Percentiles rank a stretch among this genome's conserved stretches.
These are phyloP conservation scores for Tokudaia muenninki DNA, from an alignment of 2,797 vertebrate species.

Conservation along the genomic window DNA sequence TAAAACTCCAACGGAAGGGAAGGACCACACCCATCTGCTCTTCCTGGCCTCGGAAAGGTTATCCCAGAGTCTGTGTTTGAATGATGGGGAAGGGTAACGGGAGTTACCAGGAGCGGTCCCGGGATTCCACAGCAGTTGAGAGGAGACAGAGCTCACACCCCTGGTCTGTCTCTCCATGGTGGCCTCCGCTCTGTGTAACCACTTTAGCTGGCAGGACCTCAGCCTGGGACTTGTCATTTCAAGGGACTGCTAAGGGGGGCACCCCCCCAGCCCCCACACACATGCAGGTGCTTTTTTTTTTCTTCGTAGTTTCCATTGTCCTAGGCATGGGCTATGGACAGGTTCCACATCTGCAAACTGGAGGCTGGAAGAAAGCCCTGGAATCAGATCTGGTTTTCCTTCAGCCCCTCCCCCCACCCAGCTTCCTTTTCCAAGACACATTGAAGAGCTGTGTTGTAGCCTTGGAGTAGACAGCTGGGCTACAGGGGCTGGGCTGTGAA, in stretches of 20 bases:
- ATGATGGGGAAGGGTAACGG: neutral
- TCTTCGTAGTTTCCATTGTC: neutral
- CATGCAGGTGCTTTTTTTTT: no score
- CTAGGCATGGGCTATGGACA: neutral
- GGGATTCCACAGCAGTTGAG: neutral
- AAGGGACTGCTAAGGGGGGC: neutral
- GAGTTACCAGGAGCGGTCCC: fast-evolving
- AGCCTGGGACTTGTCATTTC: neutral
- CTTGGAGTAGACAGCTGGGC: neutral
- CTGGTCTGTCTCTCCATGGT: neutral
- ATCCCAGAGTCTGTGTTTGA: neutral
- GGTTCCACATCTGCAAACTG: neutral
- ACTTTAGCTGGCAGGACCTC: neutral
- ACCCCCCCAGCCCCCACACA: neutral
- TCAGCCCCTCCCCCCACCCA: neutral
- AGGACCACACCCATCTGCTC: neutral
- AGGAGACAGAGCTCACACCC: neutral
- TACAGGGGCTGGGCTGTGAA: neutral
- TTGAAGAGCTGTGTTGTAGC: neutral
- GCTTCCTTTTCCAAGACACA: neutral
- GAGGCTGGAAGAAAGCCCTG: neutral
- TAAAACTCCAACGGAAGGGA: neutral
- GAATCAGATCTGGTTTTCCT: neutral
- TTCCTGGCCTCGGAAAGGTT: neutral
- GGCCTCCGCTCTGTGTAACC: neutral